These are phyloP conservation scores for Paraescarpia echinospica DNA, from an alignment of 1,140 invertebrate species.

Conservation along the genomic window DNA sequence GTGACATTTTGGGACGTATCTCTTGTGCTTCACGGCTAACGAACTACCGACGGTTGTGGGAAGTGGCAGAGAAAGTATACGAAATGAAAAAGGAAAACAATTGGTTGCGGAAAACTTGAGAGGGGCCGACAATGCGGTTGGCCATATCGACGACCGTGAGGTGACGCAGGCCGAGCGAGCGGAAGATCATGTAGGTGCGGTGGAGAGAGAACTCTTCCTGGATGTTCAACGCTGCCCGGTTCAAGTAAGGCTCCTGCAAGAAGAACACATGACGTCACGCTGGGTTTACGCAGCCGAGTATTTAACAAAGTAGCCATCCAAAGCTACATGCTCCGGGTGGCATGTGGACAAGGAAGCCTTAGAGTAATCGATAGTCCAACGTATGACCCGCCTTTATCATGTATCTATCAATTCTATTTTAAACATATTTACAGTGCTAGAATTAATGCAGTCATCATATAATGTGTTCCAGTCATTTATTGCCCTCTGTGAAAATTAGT, in stretches of 20 bases:
- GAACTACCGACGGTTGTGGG: background rate
- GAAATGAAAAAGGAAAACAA: background rate
- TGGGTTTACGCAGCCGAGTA: too few relatives aligned
- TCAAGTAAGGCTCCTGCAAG: slow-evolving; percentile 46
- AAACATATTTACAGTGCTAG: too few relatives aligned
- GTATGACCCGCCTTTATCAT: too few relatives aligned
- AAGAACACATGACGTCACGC: too few relatives aligned
- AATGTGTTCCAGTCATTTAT: too few relatives aligned
- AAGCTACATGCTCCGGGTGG: too few relatives aligned
- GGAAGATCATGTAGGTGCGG: slow-evolving; percentile 43
- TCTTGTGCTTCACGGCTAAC: background rate
- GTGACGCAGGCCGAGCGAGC: slow-evolving; percentile 45
- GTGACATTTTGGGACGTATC: background rate
- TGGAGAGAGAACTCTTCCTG: slow-evolving; percentile 42
- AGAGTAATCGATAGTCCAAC: too few relatives aligned
- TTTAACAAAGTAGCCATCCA: too few relatives aligned
- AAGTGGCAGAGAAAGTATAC: background rate
- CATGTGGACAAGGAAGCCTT: too few relatives aligned
- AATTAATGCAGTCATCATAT: too few relatives aligned
- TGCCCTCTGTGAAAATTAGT: too few relatives aligned
- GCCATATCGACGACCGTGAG: slow-evolving; percentile 40
- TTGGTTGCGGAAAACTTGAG: background rate
- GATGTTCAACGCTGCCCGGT: slow-evolving; percentile 40
- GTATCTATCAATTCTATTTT: too few relatives aligned
- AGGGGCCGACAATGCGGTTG: slow-evolving; percentile 41